These are phyloP conservation scores for Microplitis manilae DNA, from an alignment of 2,888 invertebrate genomes.

Conservation along the genomic window DNA sequence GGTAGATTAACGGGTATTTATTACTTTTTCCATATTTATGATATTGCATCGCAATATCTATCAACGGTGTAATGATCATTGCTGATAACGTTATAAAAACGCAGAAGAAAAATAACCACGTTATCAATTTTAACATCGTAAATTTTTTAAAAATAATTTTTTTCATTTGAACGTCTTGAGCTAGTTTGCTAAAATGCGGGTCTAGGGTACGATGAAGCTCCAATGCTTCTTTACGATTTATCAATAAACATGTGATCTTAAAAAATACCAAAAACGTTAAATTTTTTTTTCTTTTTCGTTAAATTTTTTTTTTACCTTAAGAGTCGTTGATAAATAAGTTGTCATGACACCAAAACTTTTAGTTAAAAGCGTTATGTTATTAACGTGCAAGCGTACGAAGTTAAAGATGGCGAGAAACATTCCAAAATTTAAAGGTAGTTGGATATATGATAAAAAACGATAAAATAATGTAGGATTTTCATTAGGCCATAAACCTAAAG, in stretches of 20 bases:
- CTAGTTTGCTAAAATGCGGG: background rate
- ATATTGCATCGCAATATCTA: slow-evolving; percentile 30
- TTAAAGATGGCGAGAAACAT: background rate
- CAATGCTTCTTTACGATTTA: background rate
- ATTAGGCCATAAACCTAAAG: slow-evolving; percentile 26
- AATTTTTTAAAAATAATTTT: background rate
- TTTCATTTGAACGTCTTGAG: background rate
- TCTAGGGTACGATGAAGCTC: background rate
- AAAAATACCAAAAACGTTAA: background rate
- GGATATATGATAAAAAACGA: slow-evolving; percentile 7
- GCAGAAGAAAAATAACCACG: background rate
- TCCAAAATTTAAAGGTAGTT: background rate
- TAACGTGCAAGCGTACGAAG: background rate
- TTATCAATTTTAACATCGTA: background rate
- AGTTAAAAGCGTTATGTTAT: slow-evolving; percentile 22
- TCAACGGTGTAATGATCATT: slow-evolving; percentile 18
- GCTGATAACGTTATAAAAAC: background rate
- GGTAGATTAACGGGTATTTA: slow-evolving; percentile 40
- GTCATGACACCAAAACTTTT: slow-evolving; percentile 18
- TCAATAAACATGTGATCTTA: background rate
- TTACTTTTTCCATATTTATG: slow-evolving; percentile 24
- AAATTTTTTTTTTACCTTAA: slow-evolving; percentile 16
- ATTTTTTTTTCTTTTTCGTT: background rate
- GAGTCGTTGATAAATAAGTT: slow-evolving; percentile 5
- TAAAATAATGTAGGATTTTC: background rate